phyloP scores from a whole-genome alignment of 2,797 vertebrate genomes.

The Nyctalus aviator region DNA sequence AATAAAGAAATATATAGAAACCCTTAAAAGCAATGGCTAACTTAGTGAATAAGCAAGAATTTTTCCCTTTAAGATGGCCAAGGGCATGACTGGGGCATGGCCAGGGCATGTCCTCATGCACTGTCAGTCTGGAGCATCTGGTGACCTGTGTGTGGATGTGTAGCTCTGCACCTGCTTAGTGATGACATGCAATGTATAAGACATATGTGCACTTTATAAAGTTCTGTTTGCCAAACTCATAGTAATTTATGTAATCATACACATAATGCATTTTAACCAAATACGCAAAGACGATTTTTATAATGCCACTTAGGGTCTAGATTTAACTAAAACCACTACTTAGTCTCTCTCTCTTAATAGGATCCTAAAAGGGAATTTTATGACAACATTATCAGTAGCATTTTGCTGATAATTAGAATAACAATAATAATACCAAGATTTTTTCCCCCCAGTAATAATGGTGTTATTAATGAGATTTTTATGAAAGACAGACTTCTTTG shows the following conservation, averaged over 20 bases:
- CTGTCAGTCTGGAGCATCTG: background rate
- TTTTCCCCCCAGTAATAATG: conserved; percentile 91
- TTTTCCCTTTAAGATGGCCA: fast-evolving
- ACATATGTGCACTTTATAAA: background rate
- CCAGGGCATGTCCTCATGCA: background rate
- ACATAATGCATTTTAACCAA: conserved; percentile 88
- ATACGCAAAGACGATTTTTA: conserved; percentile 87
- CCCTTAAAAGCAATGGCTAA: background rate
- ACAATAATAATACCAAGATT: conserved; percentile 92
- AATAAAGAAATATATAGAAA: fast-evolving
- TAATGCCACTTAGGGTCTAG: conserved; percentile 88
- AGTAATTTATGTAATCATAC: conserved; percentile 87
- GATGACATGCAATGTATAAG: fast-evolving
- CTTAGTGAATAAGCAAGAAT: background rate
- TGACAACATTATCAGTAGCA: conserved; percentile 92
- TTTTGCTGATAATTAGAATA: conserved; percentile 93
- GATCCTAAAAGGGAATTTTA: conserved; percentile 90
- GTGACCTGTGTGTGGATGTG: fast-evolving
- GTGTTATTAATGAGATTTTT: conserved; percentile 94
- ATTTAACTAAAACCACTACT: conserved; percentile 90
- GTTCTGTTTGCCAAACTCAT: conserved; percentile 86
- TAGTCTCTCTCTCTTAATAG: conserved; percentile 90
- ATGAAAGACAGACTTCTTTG: conserved; percentile 92
- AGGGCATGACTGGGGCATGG: too few relatives aligned
- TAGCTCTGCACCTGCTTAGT: background rate